Evolutionary conservation across 1,140 invertebrate genomes (phyloP), one percentile per base, ranked within the genome.

Genomic region (Drosophila kepulauana): DNA sequence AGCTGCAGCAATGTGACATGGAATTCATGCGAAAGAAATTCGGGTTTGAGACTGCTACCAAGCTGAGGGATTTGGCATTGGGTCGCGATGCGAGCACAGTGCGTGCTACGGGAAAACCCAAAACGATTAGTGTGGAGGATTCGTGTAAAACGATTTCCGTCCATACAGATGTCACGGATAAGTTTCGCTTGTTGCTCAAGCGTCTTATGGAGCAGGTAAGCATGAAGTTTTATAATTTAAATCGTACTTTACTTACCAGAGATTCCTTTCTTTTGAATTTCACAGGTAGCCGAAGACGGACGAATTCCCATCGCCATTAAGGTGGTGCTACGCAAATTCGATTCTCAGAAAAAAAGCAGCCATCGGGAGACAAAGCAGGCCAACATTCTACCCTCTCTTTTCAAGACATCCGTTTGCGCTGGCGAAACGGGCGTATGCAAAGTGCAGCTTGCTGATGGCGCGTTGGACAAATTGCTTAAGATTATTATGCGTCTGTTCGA

Each of bases 401-500:
- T 96, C 69, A 94, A 94, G 71, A 92, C 87, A 0, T 91, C 93
- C 6, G 25, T 66, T 0, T 82, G 81, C 43, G 94, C 93, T 45
- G 94, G 93, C 56, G 93, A 94, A 46, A 84, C 79, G 3, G 68
- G 85, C 3, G 69, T 73, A 1, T 71, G 78, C 33, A 85, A 93
- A 69, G 93, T 94, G 3, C 92, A 93, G 35, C 78, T 94, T 51
- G 93, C 93, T 1, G 94, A 94, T 49, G 93, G 93, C 13, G 94
- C 95, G 46, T 93, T 95, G 78, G 93, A 94, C 8, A 96, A 95
- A 91, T 93, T 97, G 38, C 92, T 96, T 67, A 93, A 93, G n/a
- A 94, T 95, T 48, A 94, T 96, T 8, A 96, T 97, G 95, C 95
- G 95, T 77, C 93, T 97, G 51, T 97, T 97, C 82, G 94, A 95